A percentile compares a stretch with the other conserved stretches of the same genome.
These are phyloP conservation scores for Champsocephalus esox DNA, from an alignment of 2,797 vertebrate species.

Conservation along the genomic window DNA sequence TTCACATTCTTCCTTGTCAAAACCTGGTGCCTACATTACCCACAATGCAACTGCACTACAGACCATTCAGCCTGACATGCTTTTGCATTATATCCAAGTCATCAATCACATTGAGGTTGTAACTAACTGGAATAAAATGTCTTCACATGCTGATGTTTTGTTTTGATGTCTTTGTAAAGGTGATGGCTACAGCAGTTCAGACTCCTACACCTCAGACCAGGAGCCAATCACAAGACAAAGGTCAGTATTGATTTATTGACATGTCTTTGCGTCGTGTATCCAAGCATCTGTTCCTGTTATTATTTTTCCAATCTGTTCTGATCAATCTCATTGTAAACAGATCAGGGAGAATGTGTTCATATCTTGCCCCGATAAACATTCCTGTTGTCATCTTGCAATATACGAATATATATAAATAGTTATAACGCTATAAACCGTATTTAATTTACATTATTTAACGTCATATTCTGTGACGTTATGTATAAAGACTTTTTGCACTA, in stretches of 20 bases:
- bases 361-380: neutral
- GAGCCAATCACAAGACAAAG: conserved; percentile 96
- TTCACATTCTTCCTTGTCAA: neutral
- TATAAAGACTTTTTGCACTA: too few relatives aligned
- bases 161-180: conserved; percentile 72
- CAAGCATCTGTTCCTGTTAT: neutral
- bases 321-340: neutral
- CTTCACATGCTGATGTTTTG: neutral
- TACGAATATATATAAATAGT: too few relatives aligned
- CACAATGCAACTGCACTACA: neutral
- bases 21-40: neutral
- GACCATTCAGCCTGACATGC: neutral
- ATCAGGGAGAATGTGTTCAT: neutral
- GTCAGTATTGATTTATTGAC: conserved; percentile 73
- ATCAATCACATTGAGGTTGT: neutral
- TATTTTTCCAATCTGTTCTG: neutral
- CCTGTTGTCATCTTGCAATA: too few relatives aligned
- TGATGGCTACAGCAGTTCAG: conserved; percentile 98
- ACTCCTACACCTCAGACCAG: conserved; percentile 95
- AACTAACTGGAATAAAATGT: neutral
- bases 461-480: too few relatives aligned
- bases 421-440: too few relatives aligned
- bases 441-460: too few relatives aligned
- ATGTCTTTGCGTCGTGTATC: neutral
- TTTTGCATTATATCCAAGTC: neutral